Evolutionary conservation across 2,888 invertebrate species (phyloP).

Genomic region (Lymantria monacha): DNA sequence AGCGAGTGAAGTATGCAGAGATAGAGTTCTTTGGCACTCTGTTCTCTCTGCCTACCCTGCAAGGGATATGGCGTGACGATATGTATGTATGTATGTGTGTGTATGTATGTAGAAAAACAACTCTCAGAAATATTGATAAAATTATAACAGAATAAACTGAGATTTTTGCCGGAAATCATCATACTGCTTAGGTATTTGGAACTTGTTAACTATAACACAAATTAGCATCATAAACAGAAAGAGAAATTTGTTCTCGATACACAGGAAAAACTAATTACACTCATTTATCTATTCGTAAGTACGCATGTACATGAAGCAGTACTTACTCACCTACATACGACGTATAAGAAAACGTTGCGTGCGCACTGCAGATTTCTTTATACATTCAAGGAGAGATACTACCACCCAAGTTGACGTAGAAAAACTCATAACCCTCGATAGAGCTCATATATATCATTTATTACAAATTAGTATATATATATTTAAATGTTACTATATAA

Average conservation of each 20-base stretch:
- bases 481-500: too few species aligned
- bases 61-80: too few species aligned
- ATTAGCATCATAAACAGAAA: slow-evolving; percentile 1
- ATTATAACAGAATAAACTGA: too few species aligned
- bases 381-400: slow-evolving; percentile 69
- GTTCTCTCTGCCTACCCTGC: too few species aligned
- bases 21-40: too few species aligned
- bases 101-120: too few species aligned
- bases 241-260: slow-evolving; percentile 13
- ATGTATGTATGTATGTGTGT: too few species aligned
- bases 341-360: slow-evolving; percentile 73
- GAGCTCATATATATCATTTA: slow-evolving; percentile 1
- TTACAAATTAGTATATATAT: too few species aligned
- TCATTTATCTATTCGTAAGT: slow-evolving; percentile 17
- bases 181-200: too few species aligned
- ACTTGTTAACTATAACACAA: not conserved
- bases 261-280: slow-evolving; percentile 23
- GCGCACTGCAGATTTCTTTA: slow-evolving; percentile 71
- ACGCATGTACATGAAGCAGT: slow-evolving; percentile 9
- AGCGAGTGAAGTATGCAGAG: too few species aligned
- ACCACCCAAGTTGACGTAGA: slow-evolving; percentile 8
- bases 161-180: too few species aligned
- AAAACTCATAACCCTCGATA: slow-evolving; percentile 24
- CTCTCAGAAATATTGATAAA: too few species aligned
- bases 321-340: slow-evolving; percentile 30